Evolutionary conservation across 2,797 vertebrate genomes (phyloP).

Genomic region (Orestias chungarensis): DNA sequence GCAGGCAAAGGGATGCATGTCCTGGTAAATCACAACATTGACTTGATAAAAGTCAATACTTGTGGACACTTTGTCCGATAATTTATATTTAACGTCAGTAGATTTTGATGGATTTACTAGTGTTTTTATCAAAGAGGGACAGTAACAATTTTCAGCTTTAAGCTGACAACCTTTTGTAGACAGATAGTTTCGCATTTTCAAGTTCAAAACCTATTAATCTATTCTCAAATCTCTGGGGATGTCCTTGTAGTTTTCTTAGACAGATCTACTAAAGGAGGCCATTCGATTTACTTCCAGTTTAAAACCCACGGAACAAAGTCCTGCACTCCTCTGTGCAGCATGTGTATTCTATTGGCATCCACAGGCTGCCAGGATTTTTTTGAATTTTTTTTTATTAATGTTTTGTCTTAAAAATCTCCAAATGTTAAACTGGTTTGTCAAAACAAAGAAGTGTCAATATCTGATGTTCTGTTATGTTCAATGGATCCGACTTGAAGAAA

Average conservation of each 20-base stretch:
- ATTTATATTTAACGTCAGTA: neutral
- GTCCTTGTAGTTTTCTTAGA: neutral
- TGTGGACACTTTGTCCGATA: too few species aligned
- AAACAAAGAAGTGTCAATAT: slow-evolving; percentile 50
- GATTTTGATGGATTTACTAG: neutral
- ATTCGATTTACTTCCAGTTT: slow-evolving; percentile 57
- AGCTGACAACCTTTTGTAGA: neutral
- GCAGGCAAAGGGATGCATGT: too few species aligned
- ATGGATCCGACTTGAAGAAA: slow-evolving; percentile 53
- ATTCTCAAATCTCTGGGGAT: slow-evolving; percentile 33
- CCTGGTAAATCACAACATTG: too few species aligned
- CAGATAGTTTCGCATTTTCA: slow-evolving; percentile 21
- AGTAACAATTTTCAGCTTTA: slow-evolving; percentile 4
- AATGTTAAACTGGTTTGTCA: slow-evolving; percentile 60
- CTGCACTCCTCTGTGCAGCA: slow-evolving; percentile 45
- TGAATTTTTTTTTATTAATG: slow-evolving; percentile 5
- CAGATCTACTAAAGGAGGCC: slow-evolving; percentile 33
- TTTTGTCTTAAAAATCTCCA: slow-evolving; percentile 37
- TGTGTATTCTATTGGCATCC: slow-evolving; percentile 52
- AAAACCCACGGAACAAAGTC: slow-evolving; percentile 45
- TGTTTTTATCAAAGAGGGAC: neutral
- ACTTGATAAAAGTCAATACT: too few species aligned
- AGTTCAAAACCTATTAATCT: slow-evolving; percentile 21
- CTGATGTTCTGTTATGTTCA: slow-evolving; percentile 58
- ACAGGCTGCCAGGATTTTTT: slow-evolving; percentile 39